A percentile compares a stretch with the other conserved stretches of the same genome.
phyloP scores from a whole-genome alignment of 1,140 invertebrate genomes.

The Bemisia tabaci region DNA sequence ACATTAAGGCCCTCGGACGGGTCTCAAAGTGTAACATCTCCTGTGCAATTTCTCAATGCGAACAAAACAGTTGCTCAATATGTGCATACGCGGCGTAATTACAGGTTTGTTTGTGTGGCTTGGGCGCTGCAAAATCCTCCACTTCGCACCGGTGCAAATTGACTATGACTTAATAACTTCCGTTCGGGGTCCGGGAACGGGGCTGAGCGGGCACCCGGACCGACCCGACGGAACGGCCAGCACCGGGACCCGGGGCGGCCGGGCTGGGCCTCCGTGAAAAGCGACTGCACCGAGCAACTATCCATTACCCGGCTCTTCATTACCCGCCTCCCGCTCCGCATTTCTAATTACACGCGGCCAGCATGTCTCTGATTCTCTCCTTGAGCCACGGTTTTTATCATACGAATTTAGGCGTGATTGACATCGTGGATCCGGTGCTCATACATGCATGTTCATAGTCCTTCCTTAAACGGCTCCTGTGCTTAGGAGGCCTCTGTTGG shows the following conservation, averaged over 20 bases:
- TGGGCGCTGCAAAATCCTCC: neutral
- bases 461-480: too few relatives aligned
- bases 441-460: too few relatives aligned
- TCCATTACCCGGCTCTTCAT: too few relatives aligned
- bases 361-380: too few relatives aligned
- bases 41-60: neutral
- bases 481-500: too few relatives aligned
- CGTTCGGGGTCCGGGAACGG: neutral
- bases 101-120: neutral
- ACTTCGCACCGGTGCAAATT: slow-evolving; percentile 1
- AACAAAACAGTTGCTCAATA: neutral
- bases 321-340: too few relatives aligned
- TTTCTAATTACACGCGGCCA: too few relatives aligned
- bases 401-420: too few relatives aligned
- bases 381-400: too few relatives aligned
- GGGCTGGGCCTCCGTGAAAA: too few relatives aligned
- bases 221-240: neutral
- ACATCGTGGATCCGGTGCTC: too few relatives aligned
- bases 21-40: neutral
- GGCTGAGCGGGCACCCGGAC: neutral
- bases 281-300: too few relatives aligned
- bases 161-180: slow-evolving; percentile 6
- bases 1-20: neutral
- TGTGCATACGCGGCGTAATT: neutral
- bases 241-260: neutral